A percentile compares a stretch with the other conserved stretches of the same genome.
These are phyloP conservation scores for Eilema sororculum DNA, from an alignment of 2,888 invertebrate genomes.

Conservation along the genomic window DNA sequence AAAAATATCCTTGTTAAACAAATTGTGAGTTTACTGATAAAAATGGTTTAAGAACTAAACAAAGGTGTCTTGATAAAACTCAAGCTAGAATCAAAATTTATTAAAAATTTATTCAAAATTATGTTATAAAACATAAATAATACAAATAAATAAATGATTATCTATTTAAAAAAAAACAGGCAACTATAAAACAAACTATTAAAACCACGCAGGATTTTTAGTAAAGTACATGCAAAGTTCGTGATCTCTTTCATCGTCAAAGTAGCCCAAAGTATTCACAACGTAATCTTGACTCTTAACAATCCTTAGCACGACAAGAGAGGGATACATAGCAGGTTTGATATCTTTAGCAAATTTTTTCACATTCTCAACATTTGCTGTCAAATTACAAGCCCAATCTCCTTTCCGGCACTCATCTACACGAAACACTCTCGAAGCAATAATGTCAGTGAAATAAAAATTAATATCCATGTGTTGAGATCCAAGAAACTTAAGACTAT, in stretches of 20 bases:
- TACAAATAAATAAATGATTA: too few relatives aligned
- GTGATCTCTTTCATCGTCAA: slow-evolving; percentile 60
- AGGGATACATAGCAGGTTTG: slow-evolving; percentile 47
- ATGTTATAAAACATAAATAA: not conserved
- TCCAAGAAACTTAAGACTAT: slow-evolving; percentile 55
- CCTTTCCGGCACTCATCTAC: slow-evolving; percentile 47
- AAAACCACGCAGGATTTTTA: slow-evolving; percentile 35
- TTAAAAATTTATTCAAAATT: not conserved
- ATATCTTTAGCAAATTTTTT: slow-evolving; percentile 42
- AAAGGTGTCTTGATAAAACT: not conserved
- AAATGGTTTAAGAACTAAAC: too few relatives aligned
- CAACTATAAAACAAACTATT: slow-evolving; percentile 9
- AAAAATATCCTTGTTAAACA: too few relatives aligned
- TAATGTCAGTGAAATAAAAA: slow-evolving; percentile 48
- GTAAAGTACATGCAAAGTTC: slow-evolving; percentile 63
- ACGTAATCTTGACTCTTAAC: slow-evolving; percentile 16
- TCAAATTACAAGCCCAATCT: slow-evolving; percentile 34
- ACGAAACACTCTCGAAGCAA: slow-evolving; percentile 59
- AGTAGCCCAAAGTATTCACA: slow-evolving; percentile 42
- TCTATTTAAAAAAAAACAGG: too few relatives aligned
- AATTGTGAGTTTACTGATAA: too few relatives aligned
- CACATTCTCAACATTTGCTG: slow-evolving; percentile 37
- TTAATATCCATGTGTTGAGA: slow-evolving; percentile 26
- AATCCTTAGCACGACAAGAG: slow-evolving; percentile 24
- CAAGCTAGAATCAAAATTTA: not conserved